Evolutionary conservation across 2,113 vertebrate genomes (phyloP), one percentile per base, ranked within the genome.

Genomic region (Pygoscelis adeliae): DNA sequence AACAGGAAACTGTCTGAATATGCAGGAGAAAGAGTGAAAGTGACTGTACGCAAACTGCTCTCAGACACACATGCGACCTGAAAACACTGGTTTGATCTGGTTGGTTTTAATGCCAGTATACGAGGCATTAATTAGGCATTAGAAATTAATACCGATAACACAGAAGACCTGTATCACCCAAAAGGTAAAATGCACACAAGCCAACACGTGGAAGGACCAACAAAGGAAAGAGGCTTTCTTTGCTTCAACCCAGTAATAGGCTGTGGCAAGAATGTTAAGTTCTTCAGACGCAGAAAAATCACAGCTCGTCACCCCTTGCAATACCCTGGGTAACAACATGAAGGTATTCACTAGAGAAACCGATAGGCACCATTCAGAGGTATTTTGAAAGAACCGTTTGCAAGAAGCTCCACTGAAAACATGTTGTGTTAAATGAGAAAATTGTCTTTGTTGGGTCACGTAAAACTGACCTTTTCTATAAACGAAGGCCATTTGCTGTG

Each of bases 221-320:
- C 30, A 87, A 69, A 85, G 62, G 88, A 94, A 96, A 92, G 65
- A 78, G 16, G 22, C 7, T 95, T 85, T 93, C 77, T 93, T 66
- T 89, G 90, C 87, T 94, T 89, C 80, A 83, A 92, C 65, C 36
- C 55, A 72, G 38, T 94, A 92, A 96, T 15, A 96, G 90, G 87
- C 36, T 80, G 62, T 36, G 22, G 82, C 91, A 92, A 46, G 67
- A 88, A 89, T 85, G 89, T 82, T 83, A 78, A 67, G 32, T 96
- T 97, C 96, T 97, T 97, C n/a, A 85, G 47, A 36, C 50, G 81
- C 91, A 32, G 73, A 96, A 83, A 84, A 96, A 88, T 61, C 44
- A n/a, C 97, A 97, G 83, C 42, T 95, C 67, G 50, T 91, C 91
- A 89, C 70, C 40, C 34, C 29, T 61, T 40, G 16, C 59, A 84